Conservation (phyloP, 2,888 invertebrate genomes). For the Agriotes lineatus region DNA sequence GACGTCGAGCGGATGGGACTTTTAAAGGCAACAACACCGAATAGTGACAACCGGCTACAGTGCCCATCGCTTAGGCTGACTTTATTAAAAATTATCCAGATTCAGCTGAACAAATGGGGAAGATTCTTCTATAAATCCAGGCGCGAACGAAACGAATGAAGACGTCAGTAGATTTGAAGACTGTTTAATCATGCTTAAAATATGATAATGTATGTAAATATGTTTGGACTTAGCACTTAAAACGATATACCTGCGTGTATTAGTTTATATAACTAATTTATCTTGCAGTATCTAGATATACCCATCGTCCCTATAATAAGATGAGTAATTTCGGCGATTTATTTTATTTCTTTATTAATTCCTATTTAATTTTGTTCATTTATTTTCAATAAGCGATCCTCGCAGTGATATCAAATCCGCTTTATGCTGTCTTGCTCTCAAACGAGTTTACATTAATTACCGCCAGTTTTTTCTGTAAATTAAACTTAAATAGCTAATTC, state of each 20-base stretch:
- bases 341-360: constrained; percentile 36
- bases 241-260: constrained; percentile 53
- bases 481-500: constrained; percentile 31
- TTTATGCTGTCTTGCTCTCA: constrained; percentile 1
- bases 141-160: constrained; percentile 55
- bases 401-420: constrained; percentile 9
- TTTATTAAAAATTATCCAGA: constrained; percentile 59
- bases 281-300: constrained; percentile 41
- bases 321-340: constrained; percentile 41
- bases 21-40: constrained; percentile 31
- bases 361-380: constrained; percentile 35
- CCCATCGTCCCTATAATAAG: constrained; percentile 35
- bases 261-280: constrained; percentile 48
- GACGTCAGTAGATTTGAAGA: constrained; percentile 56
- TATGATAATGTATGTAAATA: constrained; percentile 61
- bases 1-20: constrained; percentile 20
- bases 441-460: constrained; percentile 30
- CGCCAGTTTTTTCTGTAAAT: constrained; percentile 18
- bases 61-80: constrained; percentile 55
- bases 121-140: constrained; percentile 47
- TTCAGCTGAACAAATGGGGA: constrained; percentile 54
- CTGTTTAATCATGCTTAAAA: constrained; percentile 59
- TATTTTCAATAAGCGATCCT: constrained; percentile 35
- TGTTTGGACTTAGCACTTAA: constrained; percentile 55
- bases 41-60: constrained; percentile 50